Percentiles rank a stretch among this genome's conserved stretches.
Conservation (phyloP, 2,797 vertebrate genomes). For the Anguilla obscura region DNA sequence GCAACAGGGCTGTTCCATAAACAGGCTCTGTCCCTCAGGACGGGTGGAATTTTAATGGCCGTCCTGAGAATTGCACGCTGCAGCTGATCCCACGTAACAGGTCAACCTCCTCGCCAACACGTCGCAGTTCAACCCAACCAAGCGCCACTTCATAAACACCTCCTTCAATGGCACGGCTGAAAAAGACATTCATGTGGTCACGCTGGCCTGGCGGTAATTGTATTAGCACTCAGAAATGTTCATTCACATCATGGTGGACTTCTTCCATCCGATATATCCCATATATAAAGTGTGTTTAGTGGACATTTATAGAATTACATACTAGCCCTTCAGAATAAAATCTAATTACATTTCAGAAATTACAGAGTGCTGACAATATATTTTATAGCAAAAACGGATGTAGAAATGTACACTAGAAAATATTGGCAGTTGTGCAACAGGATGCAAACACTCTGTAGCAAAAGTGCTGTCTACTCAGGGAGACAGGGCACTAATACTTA, state of each 20-base stretch:
- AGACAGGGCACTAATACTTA: conserved; percentile 50
- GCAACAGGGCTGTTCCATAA: conserved; percentile 42
- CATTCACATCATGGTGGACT: neutral
- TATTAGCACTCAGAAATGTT: neutral
- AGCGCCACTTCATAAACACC: conserved; percentile 54
- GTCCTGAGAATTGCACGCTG: conserved; percentile 40
- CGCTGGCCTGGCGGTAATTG: neutral
- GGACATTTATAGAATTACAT: neutral
- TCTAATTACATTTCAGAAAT: conserved; percentile 10
- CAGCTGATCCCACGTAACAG: conserved; percentile 43
- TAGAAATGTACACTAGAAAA: conserved; percentile 3
- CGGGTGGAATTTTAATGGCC: conserved; percentile 46
- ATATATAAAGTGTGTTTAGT: neutral
- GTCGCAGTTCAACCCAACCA: conserved; percentile 12
- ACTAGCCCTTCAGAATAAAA: neutral
- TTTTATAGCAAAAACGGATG: neutral
- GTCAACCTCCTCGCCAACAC: conserved; percentile 27
- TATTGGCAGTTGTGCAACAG: conserved; percentile 24
- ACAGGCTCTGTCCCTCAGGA: conserved; percentile 41
- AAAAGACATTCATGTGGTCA: conserved; percentile 49
- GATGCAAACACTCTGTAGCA: conserved; percentile 42
- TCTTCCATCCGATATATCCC: neutral
- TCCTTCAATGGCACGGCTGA: conserved; percentile 38
- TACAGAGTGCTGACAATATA: neutral
- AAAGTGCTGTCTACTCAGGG: conserved; percentile 51